A percentile compares a stretch with the other conserved stretches of the same genome.
Evolutionary conservation across 2,888 invertebrate genomes (phyloP).

Genomic region (Ametastegia equiseti): DNA sequence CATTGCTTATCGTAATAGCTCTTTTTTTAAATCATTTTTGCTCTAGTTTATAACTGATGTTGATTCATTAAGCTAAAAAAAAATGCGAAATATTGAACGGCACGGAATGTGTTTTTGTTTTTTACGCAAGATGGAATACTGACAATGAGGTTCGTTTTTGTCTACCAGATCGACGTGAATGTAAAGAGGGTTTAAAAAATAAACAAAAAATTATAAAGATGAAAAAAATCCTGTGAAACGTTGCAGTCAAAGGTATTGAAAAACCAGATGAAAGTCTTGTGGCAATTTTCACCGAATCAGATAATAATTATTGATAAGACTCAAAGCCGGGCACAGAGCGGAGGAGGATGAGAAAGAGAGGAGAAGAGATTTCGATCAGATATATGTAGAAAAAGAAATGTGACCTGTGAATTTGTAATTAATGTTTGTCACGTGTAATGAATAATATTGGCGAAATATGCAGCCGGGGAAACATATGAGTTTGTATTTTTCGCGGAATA

Average conservation of each 20-base stretch:
- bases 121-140: not conserved
- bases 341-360: not conserved
- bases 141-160: no score
- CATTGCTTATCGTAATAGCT: no score
- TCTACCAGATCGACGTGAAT: not conserved
- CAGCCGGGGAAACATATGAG: not conserved
- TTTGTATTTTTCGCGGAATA: not conserved
- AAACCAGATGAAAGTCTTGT: not conserved
- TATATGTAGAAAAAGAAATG: not conserved
- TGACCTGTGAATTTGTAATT: not conserved
- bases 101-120: not conserved
- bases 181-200: not conserved
- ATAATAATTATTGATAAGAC: slow-evolving; percentile 10
- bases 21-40: no score
- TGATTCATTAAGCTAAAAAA: no score
- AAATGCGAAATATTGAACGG: no score
- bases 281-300: not conserved
- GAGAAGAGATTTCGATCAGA: not conserved
- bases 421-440: not conserved
- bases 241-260: not conserved
- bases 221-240: not conserved
- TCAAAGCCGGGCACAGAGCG: not conserved
- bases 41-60: no score
- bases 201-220: no score
- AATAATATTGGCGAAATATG: not conserved